Conservation (phyloP, 2,113 vertebrate species). For the Cyphomyrus discorhynchus region DNA sequence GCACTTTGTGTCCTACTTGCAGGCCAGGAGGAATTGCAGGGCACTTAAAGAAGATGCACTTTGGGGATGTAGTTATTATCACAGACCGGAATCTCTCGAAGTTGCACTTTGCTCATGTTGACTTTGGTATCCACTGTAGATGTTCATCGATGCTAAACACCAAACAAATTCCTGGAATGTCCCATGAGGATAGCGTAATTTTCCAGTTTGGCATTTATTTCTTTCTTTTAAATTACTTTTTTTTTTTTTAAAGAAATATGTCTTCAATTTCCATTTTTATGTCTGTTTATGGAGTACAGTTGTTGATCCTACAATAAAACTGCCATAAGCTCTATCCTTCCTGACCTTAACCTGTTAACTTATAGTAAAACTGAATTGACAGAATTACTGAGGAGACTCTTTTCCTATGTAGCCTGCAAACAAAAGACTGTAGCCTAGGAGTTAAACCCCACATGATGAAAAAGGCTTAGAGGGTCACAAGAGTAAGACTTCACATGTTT, state of each 20-base stretch:
- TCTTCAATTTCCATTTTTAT: neutral
- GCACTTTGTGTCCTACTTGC: neutral
- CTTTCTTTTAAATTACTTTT: neutral
- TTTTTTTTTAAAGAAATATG: conserved; percentile 15
- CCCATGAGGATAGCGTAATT: conserved; percentile 23
- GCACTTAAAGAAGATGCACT: neutral
- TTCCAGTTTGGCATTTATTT: neutral
- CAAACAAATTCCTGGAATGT: conserved; percentile 35
- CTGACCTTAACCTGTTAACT: neutral
- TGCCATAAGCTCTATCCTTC: neutral
- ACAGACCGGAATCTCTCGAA: conserved; percentile 19
- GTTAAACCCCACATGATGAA: neutral
- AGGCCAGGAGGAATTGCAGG: neutral
- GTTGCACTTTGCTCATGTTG: conserved; percentile 18
- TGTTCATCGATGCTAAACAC: conserved; percentile 38
- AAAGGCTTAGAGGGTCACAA: neutral
- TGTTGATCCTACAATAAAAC: neutral
- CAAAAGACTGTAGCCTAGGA: neutral
- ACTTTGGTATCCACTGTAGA: neutral
- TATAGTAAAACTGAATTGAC: neutral
- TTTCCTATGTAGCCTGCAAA: neutral
- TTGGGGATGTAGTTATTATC: neutral
- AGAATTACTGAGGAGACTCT: neutral
- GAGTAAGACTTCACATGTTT: neutral
- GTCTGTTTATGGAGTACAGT: neutral